phyloP scores from a whole-genome alignment of 1,140 invertebrate genomes.

The Bombus vancouverensis region DNA sequence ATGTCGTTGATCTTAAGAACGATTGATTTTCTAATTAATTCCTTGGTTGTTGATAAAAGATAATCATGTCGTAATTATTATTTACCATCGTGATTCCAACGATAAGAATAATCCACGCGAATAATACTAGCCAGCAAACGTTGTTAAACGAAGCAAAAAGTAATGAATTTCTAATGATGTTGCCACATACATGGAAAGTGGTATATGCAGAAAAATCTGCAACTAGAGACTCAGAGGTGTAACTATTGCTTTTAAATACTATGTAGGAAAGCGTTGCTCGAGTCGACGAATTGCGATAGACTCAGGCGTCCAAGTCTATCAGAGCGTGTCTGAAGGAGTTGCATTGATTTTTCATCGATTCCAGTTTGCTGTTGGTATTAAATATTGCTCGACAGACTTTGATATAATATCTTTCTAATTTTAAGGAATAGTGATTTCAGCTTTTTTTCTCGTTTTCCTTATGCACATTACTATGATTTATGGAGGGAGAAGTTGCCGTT shows the following conservation, averaged over 20 bases:
- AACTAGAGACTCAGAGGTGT: neutral
- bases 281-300: constrained; percentile 66
- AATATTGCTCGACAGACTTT: constrained; percentile 17
- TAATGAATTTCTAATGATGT: neutral
- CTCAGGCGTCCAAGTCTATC: constrained; percentile 69
- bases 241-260: constrained; percentile 37
- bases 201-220: neutral
- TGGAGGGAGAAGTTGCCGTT: rapidly evolving
- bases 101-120: neutral
- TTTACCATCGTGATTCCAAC: neutral
- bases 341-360: constrained; percentile 73
- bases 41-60: neutral
- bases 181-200: neutral
- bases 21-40: neutral
- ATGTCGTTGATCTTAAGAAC: neutral
- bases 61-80: neutral
- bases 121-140: neutral
- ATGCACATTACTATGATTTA: neutral
- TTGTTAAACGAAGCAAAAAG: neutral
- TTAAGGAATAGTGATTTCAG: neutral
- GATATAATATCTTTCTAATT: neutral
- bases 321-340: constrained; percentile 77
- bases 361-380: constrained; percentile 63
- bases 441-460: neutral
- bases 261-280: constrained; percentile 51